Percentiles rank a stretch among this genome's conserved stretches.
Evolutionary conservation across 2,888 invertebrate genomes (phyloP).

Genomic region (Helobdella robusta): DNA sequence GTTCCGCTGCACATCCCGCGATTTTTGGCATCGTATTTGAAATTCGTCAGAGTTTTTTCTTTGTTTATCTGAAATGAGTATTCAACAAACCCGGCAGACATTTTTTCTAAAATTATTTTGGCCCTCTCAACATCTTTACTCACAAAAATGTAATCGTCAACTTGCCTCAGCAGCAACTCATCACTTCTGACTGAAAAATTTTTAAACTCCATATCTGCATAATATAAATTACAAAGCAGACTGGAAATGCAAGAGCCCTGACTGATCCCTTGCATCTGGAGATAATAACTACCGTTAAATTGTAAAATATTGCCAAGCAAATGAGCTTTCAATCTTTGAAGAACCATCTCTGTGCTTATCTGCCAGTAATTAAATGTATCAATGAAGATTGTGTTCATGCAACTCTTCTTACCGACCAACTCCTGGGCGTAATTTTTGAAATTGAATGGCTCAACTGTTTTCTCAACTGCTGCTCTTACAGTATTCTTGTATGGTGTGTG

Average conservation of each 20-base stretch:
- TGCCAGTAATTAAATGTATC: not conserved
- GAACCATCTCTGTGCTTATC: not conserved
- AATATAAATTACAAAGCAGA: slow-evolving; percentile 44
- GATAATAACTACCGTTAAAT: slow-evolving; percentile 38
- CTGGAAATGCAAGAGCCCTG: slow-evolving; percentile 45
- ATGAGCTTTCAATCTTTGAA: slow-evolving; percentile 18
- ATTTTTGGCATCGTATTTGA: slow-evolving; percentile 6
- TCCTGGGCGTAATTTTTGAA: slow-evolving; percentile 1
- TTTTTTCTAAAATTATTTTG: slow-evolving; percentile 36
- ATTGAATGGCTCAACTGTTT: not conserved
- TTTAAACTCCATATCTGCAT: slow-evolving; percentile 41
- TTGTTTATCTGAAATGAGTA: slow-evolving; percentile 40
- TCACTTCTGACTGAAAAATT: slow-evolving; percentile 32
- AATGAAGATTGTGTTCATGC: slow-evolving; percentile 16
- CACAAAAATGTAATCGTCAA: slow-evolving; percentile 45
- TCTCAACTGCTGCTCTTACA: not conserved
- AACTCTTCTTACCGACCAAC: not conserved
- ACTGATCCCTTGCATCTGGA: slow-evolving; percentile 40
- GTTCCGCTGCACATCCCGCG: not conserved
- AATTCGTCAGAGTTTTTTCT: slow-evolving; percentile 40
- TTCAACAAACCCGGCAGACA: slow-evolving; percentile 39
- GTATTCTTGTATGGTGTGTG: not conserved
- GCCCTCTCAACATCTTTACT: slow-evolving; percentile 39
- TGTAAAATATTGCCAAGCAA: slow-evolving; percentile 30
- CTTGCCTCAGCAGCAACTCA: slow-evolving; percentile 41